Evolutionary conservation across 2,113 vertebrate species (phyloP), one percentile per base, ranked within the genome.

Genomic region (Bubo scandiacus): DNA sequence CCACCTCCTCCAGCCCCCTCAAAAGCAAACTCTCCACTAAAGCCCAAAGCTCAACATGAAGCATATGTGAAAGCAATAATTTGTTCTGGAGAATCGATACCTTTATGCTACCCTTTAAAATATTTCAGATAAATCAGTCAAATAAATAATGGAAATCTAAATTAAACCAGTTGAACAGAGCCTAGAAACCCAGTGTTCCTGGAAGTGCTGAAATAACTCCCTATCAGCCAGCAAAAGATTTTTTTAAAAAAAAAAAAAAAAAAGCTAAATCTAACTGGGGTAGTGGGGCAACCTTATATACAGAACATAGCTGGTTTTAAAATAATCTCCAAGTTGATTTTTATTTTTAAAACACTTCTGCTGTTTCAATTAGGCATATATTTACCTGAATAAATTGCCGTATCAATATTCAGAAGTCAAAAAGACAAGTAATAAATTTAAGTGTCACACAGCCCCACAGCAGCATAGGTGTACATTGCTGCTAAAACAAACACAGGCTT

Each of bases 81-180:
- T 85, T 85, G 71, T 30, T 82, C 81, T 86, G 38, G 52, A 90
- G 34, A 82, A 81, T 77, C 5, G 0, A 81, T 74, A 66, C 42
- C 78, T 86, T 85, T 79, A 94, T 85, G 82, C 42, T 77, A n/a
- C 30, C 27, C 23, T 91, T 94, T 93, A 91, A 96, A 96, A 95
- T 81, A 78, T 55, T 90, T 90, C 59, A 78, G 72, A 88, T 80
- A 86, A 90, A 92, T 94, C 55, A 96, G 94, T 88, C 77, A 92
- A 96, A 81, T 27, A 77, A 97, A 96, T 73, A 88, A 74, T 74
- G 38, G 66, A 93, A 94, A 83, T 84, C 49, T 86, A 92, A 95
- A 90, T 55, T 57, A 73, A 95, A 88, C 71, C 66, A 62, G 62
- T 74, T 91, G 63, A 71, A 61, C 15, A 82, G 54, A 77, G 15